Evolutionary conservation across 92 coral and sea anemone species (phyloP), one percentile per base, ranked within the genome.

Genomic region (Epizoanthus stellaris): DNA sequence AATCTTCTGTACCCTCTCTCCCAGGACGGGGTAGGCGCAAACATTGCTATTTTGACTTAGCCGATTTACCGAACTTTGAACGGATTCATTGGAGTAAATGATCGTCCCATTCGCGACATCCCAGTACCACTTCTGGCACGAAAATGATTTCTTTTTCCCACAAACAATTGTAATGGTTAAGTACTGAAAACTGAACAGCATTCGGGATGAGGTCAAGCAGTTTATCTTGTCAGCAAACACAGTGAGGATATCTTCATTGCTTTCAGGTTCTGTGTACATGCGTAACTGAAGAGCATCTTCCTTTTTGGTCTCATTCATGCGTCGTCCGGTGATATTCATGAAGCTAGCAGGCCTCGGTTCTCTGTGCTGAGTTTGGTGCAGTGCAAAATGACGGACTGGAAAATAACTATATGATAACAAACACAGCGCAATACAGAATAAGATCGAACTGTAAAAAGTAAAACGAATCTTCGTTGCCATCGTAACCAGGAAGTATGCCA

Each of bases 61-160:
- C 4, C n/a, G 30, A 6, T 10, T 25, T 67, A 11, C 2, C 30
- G 5, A 4, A 11, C 9, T 11, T 67, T 21, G 40, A 30, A 21
- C 25, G 25, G 25, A 67, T 21, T 8, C 1, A 43, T 67, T 21
- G 25, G 25, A 23, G 25, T 23, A 23, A 0, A 23, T 23, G 25
- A 23, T 23, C 25, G 25, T 23, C 25, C 40, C 40, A 25, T 67
- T 67, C 3, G 72, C 72, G 1, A 67, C 72, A 11, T 67, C 72
- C 72, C 72, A 67, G 72, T 67, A 67, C 72, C 72, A 67, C 30
- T 20, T 16, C 4, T 67, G 72, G 30, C 72, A 67, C 12, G 72
- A 8, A 25, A 67, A n/a, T 2, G 10, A 9, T 1, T 19, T 25
- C 2, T 67, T 67, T 25, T 30, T 25, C 4, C 4, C 9, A 30